Percentiles rank a stretch among this genome's conserved stretches.
Conservation (phyloP, 2,113 vertebrate genomes). For the Turnix velox region DNA sequence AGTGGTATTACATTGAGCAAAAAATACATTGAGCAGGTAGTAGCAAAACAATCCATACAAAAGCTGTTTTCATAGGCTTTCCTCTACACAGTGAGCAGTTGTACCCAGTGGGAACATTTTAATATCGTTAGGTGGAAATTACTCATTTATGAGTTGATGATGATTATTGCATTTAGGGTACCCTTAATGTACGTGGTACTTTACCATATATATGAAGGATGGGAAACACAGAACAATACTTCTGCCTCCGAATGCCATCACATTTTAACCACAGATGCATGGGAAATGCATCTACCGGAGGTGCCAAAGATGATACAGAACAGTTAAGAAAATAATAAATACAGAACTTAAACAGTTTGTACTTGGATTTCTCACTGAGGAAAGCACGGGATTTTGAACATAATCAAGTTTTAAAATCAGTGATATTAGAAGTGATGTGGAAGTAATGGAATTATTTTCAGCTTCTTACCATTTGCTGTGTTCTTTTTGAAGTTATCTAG, state of each 20-base stretch:
- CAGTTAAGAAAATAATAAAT: background rate
- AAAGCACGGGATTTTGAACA: background rate
- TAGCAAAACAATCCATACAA: background rate
- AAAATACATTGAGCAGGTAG: background rate
- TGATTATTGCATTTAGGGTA: background rate
- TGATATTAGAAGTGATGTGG: background rate
- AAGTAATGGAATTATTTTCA: background rate
- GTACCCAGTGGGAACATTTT: rapidly evolving
- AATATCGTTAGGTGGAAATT: background rate
- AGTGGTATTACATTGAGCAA: background rate
- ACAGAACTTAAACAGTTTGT: background rate
- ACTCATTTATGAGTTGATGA: background rate
- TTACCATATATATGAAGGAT: background rate
- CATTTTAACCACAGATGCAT: background rate
- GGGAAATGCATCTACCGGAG: background rate
- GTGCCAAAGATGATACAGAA: background rate
- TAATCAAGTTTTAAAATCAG: background rate
- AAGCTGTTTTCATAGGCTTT: background rate
- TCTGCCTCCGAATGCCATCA: background rate
- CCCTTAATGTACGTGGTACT: background rate
- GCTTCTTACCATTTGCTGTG: slow-evolving; percentile 80
- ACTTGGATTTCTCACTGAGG: background rate
- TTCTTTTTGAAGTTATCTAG: slow-evolving; percentile 81
- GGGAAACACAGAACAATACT: background rate
- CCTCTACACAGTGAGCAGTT: background rate